These are phyloP conservation scores for Pygoscelis antarcticus DNA, from an alignment of 2,113 vertebrate species.

Conservation along the genomic window DNA sequence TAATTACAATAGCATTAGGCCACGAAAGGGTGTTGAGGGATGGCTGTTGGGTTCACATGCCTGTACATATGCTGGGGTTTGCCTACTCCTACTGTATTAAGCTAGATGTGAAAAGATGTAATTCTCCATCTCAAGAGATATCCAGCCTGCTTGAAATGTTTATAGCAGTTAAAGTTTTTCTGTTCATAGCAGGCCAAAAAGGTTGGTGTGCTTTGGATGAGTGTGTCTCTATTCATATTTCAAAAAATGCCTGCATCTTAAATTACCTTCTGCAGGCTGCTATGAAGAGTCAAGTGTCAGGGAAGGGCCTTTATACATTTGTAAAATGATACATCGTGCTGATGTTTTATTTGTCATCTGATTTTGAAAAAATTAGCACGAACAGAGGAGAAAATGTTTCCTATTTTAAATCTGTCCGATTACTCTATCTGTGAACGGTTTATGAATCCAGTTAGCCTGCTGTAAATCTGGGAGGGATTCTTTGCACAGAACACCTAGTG, in stretches of 20 bases:
- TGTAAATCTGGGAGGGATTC: constrained; percentile 12
- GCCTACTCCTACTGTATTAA: background rate
- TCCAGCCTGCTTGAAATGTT: background rate
- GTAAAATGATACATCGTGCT: background rate
- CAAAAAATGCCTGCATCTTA: background rate
- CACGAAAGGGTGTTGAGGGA: background rate
- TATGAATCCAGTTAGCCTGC: constrained; percentile 25
- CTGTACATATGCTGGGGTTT: background rate
- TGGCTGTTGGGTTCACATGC: background rate
- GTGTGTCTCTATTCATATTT: background rate
- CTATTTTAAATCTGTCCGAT: constrained; percentile 14
- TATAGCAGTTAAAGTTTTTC: background rate
- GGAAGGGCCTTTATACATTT: background rate
- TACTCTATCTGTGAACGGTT: background rate
- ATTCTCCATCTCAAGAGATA: background rate
- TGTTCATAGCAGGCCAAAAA: constrained; percentile 17
- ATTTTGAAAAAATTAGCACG: background rate
- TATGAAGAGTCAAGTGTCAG: background rate
- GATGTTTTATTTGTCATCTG: background rate
- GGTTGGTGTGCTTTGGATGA: background rate
- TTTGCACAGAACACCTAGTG: background rate
- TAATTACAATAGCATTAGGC: background rate
- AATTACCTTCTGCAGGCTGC: background rate
- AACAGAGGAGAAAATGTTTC: background rate
- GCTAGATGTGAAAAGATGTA: background rate